phyloP scores from a whole-genome alignment of 2,797 vertebrate species.

The Denticeps clupeoides region DNA sequence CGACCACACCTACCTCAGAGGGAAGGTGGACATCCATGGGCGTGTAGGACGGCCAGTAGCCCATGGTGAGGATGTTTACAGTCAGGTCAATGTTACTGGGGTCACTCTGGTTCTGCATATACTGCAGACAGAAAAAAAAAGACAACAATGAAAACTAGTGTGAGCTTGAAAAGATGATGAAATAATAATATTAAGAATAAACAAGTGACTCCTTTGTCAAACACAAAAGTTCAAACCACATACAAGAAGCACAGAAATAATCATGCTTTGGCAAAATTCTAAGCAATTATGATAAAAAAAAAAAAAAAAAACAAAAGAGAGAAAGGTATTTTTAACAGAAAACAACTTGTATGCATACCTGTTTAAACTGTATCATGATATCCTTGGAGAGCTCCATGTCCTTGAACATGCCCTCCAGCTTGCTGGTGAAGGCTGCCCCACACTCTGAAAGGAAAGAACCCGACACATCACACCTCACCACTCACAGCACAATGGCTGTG shows the following conservation, averaged over 20 bases:
- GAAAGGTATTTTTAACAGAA: too few relatives aligned
- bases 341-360: conserved; percentile 73
- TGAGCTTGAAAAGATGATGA: too few relatives aligned
- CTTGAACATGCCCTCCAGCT: conserved; percentile 99
- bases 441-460: conserved; percentile 68
- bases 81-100: conserved; percentile 97
- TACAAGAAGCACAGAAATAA: too few relatives aligned
- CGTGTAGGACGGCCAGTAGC: conserved; percentile 96
- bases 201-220: too few relatives aligned
- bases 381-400: conserved; percentile 99
- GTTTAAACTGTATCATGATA: conserved; percentile 99
- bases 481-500: too few relatives aligned
- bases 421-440: conserved; percentile 97
- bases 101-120: conserved; percentile 99
- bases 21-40: conserved; percentile 98
- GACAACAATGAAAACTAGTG: too few relatives aligned
- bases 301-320: too few relatives aligned
- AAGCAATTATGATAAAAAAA: too few relatives aligned
- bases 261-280: too few relatives aligned
- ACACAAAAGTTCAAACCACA: too few relatives aligned
- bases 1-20: conserved; percentile 68
- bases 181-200: too few relatives aligned
- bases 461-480: background rate
- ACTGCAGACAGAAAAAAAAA: too few relatives aligned
- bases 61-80: conserved; percentile 98